A percentile compares a stretch with the other conserved stretches of the same genome.
phyloP scores from a whole-genome alignment of 2,888 invertebrate genomes.

The Rhogogaster chlorosoma region DNA sequence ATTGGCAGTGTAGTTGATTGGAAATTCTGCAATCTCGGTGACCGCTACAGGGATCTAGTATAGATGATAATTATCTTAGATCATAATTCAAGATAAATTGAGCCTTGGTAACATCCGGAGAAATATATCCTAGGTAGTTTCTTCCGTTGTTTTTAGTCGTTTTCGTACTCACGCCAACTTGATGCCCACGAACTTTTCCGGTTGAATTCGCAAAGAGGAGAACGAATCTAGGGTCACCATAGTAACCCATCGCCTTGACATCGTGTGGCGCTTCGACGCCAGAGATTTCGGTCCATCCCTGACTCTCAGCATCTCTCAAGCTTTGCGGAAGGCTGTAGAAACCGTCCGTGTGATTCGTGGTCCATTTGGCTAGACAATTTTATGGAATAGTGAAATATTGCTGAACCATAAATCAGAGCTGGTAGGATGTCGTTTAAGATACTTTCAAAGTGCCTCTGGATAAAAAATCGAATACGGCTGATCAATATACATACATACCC shows the following conservation, averaged over 20 bases:
- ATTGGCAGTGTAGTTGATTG: conserved; percentile 1
- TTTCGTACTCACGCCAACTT: conserved; percentile 11
- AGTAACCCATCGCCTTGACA: not conserved
- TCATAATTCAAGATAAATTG: not conserved
- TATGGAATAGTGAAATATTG: not conserved
- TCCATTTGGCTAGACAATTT: not conserved
- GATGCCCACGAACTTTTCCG: not conserved
- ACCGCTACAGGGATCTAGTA: not conserved
- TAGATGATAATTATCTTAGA: not conserved
- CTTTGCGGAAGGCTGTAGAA: not conserved
- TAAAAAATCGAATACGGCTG: not conserved
- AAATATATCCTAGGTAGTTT: not conserved
- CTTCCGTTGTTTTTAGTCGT: not conserved
- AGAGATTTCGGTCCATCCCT: not conserved
- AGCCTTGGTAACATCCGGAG: not conserved
- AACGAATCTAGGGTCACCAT: not conserved
- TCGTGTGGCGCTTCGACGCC: not conserved
- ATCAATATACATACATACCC: not conserved
- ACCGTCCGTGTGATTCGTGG: not conserved
- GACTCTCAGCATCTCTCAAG: not conserved
- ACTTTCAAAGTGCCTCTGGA: not conserved
- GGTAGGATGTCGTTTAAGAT: not conserved
- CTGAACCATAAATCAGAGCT: not conserved
- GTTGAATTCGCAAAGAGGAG: not conserved
- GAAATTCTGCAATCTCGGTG: not conserved